Percentiles rank a stretch among this genome's conserved stretches.
Conservation (phyloP, 2,888 invertebrate genomes). For the Amphimallon solstitiale region DNA sequence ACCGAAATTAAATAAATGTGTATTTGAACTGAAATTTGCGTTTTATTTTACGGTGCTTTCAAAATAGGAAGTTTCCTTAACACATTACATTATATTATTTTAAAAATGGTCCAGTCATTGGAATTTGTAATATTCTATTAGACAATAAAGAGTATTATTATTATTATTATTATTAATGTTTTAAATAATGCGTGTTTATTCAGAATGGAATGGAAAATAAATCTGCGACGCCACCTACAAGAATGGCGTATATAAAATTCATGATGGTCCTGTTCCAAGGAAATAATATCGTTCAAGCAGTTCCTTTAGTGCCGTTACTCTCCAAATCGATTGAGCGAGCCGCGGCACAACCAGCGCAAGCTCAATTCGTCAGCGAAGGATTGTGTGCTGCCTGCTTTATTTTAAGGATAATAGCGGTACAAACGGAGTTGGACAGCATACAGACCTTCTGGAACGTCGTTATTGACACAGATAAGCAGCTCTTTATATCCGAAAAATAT, state of each 20-base stretch:
- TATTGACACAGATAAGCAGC: constrained; percentile 79
- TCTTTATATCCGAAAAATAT: constrained; percentile 86
- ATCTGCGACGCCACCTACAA: constrained; percentile 79
- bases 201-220: constrained; percentile 80
- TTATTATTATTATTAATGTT: constrained; percentile 10
- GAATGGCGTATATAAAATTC: constrained; percentile 82
- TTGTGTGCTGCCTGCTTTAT: constrained; percentile 75
- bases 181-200: constrained; percentile 46
- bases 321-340: constrained; percentile 80
- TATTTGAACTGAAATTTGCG: no score
- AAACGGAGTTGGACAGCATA: constrained; percentile 37
- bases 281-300: constrained; percentile 63
- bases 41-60: no score
- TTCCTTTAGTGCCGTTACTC: constrained; percentile 71
- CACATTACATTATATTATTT: no score
- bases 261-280: constrained; percentile 73
- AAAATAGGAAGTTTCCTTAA: no score
- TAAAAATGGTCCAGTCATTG: no score
- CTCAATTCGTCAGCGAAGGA: constrained; percentile 75
- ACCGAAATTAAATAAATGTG: no score
- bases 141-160: no score
- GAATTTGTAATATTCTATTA: no score
- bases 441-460: constrained; percentile 74
- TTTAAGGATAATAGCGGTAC: constrained; percentile 67
- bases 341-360: constrained; percentile 77